Evolutionary conservation across 1,140 invertebrate genomes (phyloP), one percentile per base, ranked within the genome.

Genomic region (Hyles vespertilio): DNA sequence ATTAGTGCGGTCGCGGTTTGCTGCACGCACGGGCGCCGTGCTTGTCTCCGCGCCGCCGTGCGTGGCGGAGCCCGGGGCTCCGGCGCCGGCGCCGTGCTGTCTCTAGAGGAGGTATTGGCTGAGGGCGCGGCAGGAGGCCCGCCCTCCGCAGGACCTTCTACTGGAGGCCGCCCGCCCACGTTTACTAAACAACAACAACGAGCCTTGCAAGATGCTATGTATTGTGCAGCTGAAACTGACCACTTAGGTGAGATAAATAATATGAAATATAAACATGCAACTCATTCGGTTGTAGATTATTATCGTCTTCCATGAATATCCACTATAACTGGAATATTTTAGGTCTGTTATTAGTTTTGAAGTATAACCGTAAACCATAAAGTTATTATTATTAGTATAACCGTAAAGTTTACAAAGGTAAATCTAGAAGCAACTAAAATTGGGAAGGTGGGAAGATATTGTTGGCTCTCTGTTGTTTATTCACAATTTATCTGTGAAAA

Each of bases 141-240:
- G 9, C 59, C 81, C 32, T 79, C 80, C 69, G 69, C 81, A 73
- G 79, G 89, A 10, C 64, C 73, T 9, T 55, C 81, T 34, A 79
- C 79, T 68, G 70, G 83, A 72, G 78, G 89, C 69, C 72, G 87
- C 66, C 75, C 89, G 58, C 89, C 77, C 3, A 71, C 84, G 40
- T 93, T 96, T 72, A 96, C 92, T 61, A 97, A 97, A 87, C 91
- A 92, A 12, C 96, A 97, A 87, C 93, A 95, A 34, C 94, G 96
- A 76, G 93, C 94, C 43, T 87, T 97, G 44, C 96, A 97, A 74
- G 96, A 97, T 88, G 96, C 96, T 3, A 96, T 98, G 95, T 98
- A 97, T 81, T 96, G 97, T 75, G 95, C 95, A 67, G 94, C 95
- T 2, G 96, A 98, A 82, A 96, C 95, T 76, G 96, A 96, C 77